Conservation (phyloP, 2,113 vertebrate species). For the Atrichornis clamosus region DNA sequence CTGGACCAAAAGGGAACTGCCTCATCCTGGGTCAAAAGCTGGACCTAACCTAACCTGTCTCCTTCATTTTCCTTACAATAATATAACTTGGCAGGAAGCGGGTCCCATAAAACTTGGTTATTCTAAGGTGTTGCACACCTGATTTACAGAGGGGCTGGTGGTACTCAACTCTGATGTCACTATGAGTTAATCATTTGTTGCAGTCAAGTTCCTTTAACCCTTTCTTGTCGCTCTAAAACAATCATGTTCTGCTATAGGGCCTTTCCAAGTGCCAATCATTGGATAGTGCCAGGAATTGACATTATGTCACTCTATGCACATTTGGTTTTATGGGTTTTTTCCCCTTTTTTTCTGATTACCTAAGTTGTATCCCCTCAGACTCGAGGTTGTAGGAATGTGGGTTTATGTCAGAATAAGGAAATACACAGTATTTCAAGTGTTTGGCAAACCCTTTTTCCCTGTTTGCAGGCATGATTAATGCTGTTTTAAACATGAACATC, state of each 20-base stretch:
- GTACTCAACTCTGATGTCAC: not conserved
- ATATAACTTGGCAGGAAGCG: not conserved
- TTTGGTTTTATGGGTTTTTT: not conserved
- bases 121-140: not conserved
- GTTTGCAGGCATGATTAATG: not conserved
- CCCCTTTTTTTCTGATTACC: not conserved
- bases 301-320: not conserved
- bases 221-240: not conserved
- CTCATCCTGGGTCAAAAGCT: not conserved
- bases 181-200: fast-evolving
- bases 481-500: not conserved
- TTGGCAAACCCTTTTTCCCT: not conserved
- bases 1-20: not conserved
- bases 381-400: not conserved
- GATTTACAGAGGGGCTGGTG: not conserved
- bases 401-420: not conserved
- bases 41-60: not conserved
- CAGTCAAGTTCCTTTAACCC: not conserved
- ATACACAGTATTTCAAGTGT: not conserved
- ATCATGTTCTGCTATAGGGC: not conserved
- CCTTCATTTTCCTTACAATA: not conserved
- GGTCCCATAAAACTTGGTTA: not conserved
- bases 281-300: not conserved
- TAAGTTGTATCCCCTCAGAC: not conserved
- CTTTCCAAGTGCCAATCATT: not conserved